Evolutionary conservation across 2,113 vertebrate species (phyloP), one percentile per base, ranked within the genome.

Genomic region (Cochlearius cochlearius): DNA sequence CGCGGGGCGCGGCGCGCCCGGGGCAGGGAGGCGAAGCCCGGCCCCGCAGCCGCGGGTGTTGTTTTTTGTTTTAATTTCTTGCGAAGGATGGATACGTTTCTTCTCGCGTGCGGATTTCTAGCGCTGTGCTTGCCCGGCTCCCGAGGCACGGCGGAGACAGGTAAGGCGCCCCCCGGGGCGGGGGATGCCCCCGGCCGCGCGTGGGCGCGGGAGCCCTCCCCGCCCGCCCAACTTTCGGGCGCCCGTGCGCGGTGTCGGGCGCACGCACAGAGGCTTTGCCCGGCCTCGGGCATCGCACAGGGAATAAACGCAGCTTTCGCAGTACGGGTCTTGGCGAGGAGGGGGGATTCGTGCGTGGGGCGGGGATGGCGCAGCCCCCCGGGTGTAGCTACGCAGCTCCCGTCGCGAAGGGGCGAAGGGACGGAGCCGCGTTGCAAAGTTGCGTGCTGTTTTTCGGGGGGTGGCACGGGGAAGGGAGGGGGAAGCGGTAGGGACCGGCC

Each of bases 41-140:
- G 67, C 84, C 30, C n/a, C 41, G 92, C 76, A 73, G 89, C 75
- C 64, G 41, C 27, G 41, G 20, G 53, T 32, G 36, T 29, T 68
- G 22, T 15, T 32, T 29, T 30, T 60, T 38, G 43, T 58, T 22
- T 26, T 26, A 14, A 64, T 73, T 59, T 27, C n/a, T 27, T 66
- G 73, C 76, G 93, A 66, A 85, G 95, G 66, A 99, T 99, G 99
- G 99, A 99, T 99, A 98, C 98, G 97, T 88, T 98, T 95, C 50
- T 97, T 76, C 98, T 98, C 95, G 92, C 98, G 68, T 98, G 98
- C 98, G 98, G 98, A 98, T 98, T 99, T 98, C 96, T 99, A 88
- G 97, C 83, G 87, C 96, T 98, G 83, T 96, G 96, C 97, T 97
- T 98, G 88, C 95, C 96, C 60, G 97, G 98, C 80, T 93, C 96